Evolutionary conservation across 1,140 invertebrate genomes (phyloP), one percentile per base, ranked within the genome.

Genomic region (Philopotamus ludificatus): DNA sequence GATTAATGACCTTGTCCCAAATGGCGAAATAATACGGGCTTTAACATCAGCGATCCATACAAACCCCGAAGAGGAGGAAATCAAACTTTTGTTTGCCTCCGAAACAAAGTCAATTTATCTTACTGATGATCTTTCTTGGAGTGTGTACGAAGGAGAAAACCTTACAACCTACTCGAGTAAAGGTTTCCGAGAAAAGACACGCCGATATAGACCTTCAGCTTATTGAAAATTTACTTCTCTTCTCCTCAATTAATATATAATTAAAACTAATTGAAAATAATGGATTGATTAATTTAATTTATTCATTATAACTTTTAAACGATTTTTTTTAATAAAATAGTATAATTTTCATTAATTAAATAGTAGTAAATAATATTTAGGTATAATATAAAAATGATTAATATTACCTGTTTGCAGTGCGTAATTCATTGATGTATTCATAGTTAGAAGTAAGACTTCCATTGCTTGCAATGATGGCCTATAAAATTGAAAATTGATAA

Each of bases 391-490:
- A 47, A 25, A 25, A 62, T 44, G 26, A 66, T 73, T 7, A 7
- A 12, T 34, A 34, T 76, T 73, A 82, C 81, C 71, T 77, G 74
- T 81, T 77, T 64, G 74, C 77, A 76, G 74, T 83, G 67, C 97
- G 84, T 2, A 99, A 78, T 50, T 97, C 94, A 70, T 89, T 84
- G 72, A 99, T 99, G 72, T 99, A 99, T 77, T 97, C 88, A 79
- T 90, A 99, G 73, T 92, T 90, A 1, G 93, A 87, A 0, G 97
- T 98, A 63, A 99, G 77, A 72, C 85, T 81, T 49, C 96, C 96
- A 75, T 99, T 98, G 68, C 93, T 97, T 0, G 95, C 92, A 68
- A 99, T 99, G 58, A 99, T 94, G 7, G 96, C 93, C 89, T 92
- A 74, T 22, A 80, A 80, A 65, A 72, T 72, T 70, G 69, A 50